Conservation (phyloP, 2,113 vertebrate species). For the Etheostoma cragini region DNA sequence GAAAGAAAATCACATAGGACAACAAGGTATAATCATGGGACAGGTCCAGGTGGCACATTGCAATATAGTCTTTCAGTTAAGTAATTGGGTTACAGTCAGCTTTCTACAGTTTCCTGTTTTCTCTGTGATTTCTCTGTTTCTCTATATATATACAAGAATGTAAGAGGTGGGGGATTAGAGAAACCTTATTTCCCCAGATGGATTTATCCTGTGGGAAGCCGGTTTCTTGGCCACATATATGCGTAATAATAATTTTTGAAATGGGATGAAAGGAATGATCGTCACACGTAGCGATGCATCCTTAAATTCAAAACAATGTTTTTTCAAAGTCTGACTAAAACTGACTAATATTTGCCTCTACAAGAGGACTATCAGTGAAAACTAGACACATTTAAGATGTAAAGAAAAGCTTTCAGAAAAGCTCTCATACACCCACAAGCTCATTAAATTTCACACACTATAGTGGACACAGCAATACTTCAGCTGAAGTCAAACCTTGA, state of each 20-base stretch:
- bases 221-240: not conserved
- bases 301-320: not conserved
- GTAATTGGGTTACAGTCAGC: not conserved
- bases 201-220: not conserved
- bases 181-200: not conserved
- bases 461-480: not conserved
- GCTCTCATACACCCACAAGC: not conserved
- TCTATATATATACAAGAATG: not conserved
- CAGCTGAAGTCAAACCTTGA: slow-evolving; percentile 7
- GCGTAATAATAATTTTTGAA: not conserved
- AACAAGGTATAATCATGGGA: not conserved
- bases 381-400: not conserved
- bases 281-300: not conserved
- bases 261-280: not conserved
- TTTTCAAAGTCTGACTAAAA: not conserved
- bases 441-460: not conserved
- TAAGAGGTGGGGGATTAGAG: not conserved
- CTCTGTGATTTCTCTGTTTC: too few relatives aligned
- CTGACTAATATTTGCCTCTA: not conserved
- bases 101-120: not conserved
- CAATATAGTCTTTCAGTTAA: not conserved
- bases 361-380: not conserved
- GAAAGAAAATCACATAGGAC: not conserved
- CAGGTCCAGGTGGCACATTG: not conserved
- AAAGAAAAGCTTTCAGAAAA: not conserved